Base-by-base conservation (phyloP, 1,140 invertebrate genomes). In the Centruroides sculpturatus region DNA sequence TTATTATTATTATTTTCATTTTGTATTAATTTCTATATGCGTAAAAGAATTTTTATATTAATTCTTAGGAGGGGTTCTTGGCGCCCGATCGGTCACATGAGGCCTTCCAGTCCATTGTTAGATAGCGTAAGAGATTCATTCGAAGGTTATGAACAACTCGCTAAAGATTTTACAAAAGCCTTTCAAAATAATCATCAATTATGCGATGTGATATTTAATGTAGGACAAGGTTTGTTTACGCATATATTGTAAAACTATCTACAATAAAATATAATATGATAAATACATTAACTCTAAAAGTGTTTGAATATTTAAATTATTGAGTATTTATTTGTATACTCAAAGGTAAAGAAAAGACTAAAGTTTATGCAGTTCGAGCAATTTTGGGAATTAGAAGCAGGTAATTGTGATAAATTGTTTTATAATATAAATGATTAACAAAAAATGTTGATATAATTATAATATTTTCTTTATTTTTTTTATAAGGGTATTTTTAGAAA, bases 51-150 rank as follows among this genome's bases (percentile, higher is more conserved):
- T 57, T 12, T 57, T 6, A 50, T 36, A 52, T 8, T 13, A 47
- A 13, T 54, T 58, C 66, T 4, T 62, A 82, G 82, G 66, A 75
- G 83, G 76, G 89, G 88, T 60, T 93, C 90, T 3, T 95, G 91
- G 91, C 80, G 91, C 67, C 91, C 91, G 3, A 94, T 95, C 62
- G 91, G 91, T 53, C 90, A 94, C 73, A 77, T 93, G 89, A 76
- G 91, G 70, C 90, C 91, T 1, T 93, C 89, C 0, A 92, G 89
- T 41, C 92, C 92, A 3, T 77, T 95, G 35, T 77, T 94, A 63
- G 92, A 95, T 72, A 92, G 89, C 3, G 90, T 95, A 9, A 77
- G 90, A 66, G 73, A 74, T 64, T 88, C 92, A 74, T 93, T 93
- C 71, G 91, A 94, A 77, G 89, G 92, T 71, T 92, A 93, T 72